Percentiles rank a stretch among this genome's conserved stretches.
phyloP scores from a whole-genome alignment of 2,888 invertebrate genomes.

The Gortyna flavago region DNA sequence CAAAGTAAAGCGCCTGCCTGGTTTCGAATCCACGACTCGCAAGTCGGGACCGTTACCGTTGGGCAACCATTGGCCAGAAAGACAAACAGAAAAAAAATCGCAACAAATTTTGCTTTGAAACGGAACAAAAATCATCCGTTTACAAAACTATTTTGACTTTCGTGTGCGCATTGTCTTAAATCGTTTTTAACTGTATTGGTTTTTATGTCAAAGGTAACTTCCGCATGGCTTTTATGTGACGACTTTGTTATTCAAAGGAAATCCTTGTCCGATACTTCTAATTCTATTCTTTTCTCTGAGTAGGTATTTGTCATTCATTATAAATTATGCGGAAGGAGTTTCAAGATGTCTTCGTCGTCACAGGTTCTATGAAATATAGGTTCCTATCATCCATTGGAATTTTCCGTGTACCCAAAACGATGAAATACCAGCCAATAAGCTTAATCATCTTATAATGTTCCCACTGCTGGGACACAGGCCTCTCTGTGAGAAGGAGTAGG shows the following conservation, averaged over 20 bases:
- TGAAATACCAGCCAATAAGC: background rate
- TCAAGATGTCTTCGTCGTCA: background rate
- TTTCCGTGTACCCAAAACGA: background rate
- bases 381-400: background rate
- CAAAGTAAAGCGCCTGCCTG: background rate
- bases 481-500: too few relatives aligned
- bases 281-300: slow-evolving; percentile 10
- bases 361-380: background rate
- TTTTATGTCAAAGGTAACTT: slow-evolving; percentile 26
- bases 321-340: slow-evolving; percentile 15
- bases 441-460: background rate
- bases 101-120: too few relatives aligned
- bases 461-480: background rate
- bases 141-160: background rate
- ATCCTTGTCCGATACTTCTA: slow-evolving; percentile 38
- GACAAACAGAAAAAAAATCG: background rate
- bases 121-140: background rate
- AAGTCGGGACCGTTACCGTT: background rate
- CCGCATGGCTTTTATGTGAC: slow-evolving; percentile 38
- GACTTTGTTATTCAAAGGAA: slow-evolving; percentile 44
- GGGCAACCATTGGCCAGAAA: background rate
- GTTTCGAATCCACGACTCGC: background rate
- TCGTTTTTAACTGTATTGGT: background rate
- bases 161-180: background rate
- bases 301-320: slow-evolving; percentile 10